These are phyloP conservation scores for Novumbra hubbsi DNA, from an alignment of 2,797 vertebrate genomes.

Conservation along the genomic window DNA sequence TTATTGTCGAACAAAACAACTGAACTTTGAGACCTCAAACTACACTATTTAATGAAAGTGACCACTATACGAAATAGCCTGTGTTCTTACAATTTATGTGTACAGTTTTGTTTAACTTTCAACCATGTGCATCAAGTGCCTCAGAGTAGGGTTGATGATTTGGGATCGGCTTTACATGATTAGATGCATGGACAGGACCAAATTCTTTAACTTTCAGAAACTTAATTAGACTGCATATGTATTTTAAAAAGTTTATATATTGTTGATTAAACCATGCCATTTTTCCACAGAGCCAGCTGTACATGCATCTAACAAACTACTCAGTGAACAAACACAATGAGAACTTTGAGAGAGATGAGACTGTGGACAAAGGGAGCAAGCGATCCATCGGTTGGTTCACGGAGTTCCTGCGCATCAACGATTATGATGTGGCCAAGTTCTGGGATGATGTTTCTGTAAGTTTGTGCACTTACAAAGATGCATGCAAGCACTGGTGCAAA, in stretches of 20 bases:
- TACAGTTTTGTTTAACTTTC: no score
- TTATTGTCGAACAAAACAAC: no score
- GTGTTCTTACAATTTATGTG: no score
- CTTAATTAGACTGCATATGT: not conserved
- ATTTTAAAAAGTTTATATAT: not conserved
- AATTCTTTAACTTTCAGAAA: not conserved
- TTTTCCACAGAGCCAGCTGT: slow-evolving; percentile 85
- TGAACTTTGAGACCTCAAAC: no score
- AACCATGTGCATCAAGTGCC: no score
- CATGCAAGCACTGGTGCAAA: slow-evolving; percentile 5
- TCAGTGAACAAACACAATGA: slow-evolving; percentile 99
- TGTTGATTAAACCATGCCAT: not conserved
- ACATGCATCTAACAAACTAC: slow-evolving; percentile 98
- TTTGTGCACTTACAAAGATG: not conserved
- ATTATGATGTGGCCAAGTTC: slow-evolving; percentile 93
- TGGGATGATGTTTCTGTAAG: slow-evolving; percentile 97
- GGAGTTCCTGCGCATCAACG: slow-evolving; percentile 91
- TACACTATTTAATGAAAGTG: no score
- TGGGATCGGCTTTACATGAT: not conserved
- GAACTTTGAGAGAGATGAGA: slow-evolving; percentile 92
- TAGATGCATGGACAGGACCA: not conserved
- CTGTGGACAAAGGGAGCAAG: slow-evolving; percentile 95
- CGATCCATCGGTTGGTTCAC: slow-evolving; percentile 97
- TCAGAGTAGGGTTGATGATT: not conserved
- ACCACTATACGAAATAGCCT: no score